These are phyloP conservation scores for Eudemis profundana DNA, from an alignment of 2,888 invertebrate genomes.

Conservation along the genomic window DNA sequence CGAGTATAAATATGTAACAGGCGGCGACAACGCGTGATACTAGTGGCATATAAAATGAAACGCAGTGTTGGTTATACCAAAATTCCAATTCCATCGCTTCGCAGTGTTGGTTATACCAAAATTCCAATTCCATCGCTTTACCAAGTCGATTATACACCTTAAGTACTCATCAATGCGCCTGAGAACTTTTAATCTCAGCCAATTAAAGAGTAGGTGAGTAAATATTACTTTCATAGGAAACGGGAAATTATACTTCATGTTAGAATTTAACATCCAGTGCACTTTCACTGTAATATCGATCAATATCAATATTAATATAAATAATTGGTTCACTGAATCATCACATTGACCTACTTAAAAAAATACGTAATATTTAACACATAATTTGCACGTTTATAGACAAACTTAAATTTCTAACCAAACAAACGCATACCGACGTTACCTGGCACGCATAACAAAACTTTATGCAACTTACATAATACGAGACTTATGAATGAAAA, in stretches of 20 bases:
- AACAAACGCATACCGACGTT: constrained; percentile 27
- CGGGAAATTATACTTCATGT: constrained; percentile 4
- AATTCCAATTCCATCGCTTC: too few species aligned
- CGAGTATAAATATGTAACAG: too few species aligned
- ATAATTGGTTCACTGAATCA: not conserved
- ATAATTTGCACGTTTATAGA: constrained; percentile 10
- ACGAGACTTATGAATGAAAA: constrained; percentile 37
- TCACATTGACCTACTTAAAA: not conserved
- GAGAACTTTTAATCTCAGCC: not conserved
- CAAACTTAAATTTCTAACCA: constrained; percentile 28
- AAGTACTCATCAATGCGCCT: not conserved
- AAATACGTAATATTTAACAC: constrained; percentile 11
- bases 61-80: too few species aligned
- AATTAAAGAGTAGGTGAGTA: not conserved
- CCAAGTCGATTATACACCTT: too few species aligned
- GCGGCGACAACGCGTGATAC: too few species aligned
- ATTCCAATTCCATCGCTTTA: too few species aligned
- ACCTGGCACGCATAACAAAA: constrained; percentile 31
- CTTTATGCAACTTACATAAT: constrained; percentile 39
- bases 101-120: too few species aligned
- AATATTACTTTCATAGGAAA: constrained; percentile 2
- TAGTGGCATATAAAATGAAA: too few species aligned
- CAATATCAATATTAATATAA: not conserved
- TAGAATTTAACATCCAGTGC: constrained; percentile 2
- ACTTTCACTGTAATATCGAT: not conserved